Conservation (phyloP, 2,888 invertebrate species). For the Meghimatium bilineatum region DNA sequence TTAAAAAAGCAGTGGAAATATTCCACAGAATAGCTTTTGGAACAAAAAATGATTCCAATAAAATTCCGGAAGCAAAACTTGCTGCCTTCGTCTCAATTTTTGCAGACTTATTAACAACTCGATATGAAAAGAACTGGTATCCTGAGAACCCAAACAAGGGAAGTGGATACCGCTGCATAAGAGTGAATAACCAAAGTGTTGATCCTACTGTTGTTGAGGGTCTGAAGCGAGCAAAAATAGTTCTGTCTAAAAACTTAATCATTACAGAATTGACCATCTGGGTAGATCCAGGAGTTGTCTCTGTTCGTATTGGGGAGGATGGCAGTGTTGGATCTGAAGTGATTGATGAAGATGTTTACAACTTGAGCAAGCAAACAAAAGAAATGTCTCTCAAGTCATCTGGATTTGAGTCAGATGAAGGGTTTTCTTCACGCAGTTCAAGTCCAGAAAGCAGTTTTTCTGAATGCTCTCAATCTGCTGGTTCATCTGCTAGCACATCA, state of each 20-base stretch:
- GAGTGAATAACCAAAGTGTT: conserved; percentile 81
- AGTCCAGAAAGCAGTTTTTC: conserved; percentile 25
- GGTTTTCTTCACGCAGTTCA: conserved; percentile 34
- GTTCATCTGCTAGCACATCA: conserved; percentile 8
- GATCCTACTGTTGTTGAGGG: conserved; percentile 47
- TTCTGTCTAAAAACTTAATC: conserved; percentile 82
- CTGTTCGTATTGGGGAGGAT: conserved; percentile 83
- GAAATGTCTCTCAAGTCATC: not conserved
- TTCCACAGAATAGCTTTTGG: conserved; percentile 48
- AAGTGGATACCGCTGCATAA: conserved; percentile 85
- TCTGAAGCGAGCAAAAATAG: conserved; percentile 79
- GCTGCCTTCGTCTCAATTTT: conserved; percentile 48
- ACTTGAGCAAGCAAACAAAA: conserved; percentile 2
- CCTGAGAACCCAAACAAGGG: conserved; percentile 85
- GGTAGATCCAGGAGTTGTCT: conserved; percentile 86
- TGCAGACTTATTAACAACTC: conserved; percentile 64
- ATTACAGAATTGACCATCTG: conserved; percentile 86
- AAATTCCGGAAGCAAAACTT: conserved; percentile 34
- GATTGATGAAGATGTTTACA: conserved; percentile 39
- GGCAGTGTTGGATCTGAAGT: conserved; percentile 80
- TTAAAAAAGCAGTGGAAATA: conserved; percentile 42
- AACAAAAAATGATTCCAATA: conserved; percentile 23
- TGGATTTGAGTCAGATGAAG: conserved; percentile 34
- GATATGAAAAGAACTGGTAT: conserved; percentile 85
- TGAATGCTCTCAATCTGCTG: not conserved